A percentile compares a stretch with the other conserved stretches of the same genome.
These are phyloP conservation scores for Hypolimnas misippus DNA, from an alignment of 2,888 invertebrate genomes.

Conservation along the genomic window DNA sequence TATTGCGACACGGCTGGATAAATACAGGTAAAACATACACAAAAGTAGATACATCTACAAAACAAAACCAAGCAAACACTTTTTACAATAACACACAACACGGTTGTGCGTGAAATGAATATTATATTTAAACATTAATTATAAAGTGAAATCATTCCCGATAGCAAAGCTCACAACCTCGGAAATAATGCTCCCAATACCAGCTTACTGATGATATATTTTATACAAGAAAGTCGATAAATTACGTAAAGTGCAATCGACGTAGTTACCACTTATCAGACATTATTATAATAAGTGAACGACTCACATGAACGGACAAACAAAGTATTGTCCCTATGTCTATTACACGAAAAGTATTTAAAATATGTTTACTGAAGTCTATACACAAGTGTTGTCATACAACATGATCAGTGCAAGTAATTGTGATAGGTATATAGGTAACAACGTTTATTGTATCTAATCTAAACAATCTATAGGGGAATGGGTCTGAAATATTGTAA, in stretches of 20 bases:
- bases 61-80: conserved; percentile 77
- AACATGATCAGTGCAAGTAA: conserved; percentile 47
- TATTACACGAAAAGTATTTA: conserved; percentile 36
- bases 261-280: conserved; percentile 41
- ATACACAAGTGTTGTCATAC: conserved; percentile 34
- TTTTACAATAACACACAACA: conserved; percentile 77
- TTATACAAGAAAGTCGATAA: conserved; percentile 65
- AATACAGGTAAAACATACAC: conserved; percentile 72
- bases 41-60: conserved; percentile 73
- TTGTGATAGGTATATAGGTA: conserved; percentile 66
- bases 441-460: conserved; percentile 44
- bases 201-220: conserved; percentile 75
- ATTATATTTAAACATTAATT: conserved; percentile 66
- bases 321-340: conserved; percentile 30
- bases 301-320: conserved; percentile 32
- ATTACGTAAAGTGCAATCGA: conserved; percentile 59
- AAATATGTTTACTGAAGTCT: conserved; percentile 29
- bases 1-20: conserved; percentile 75
- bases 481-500: conserved; percentile 8
- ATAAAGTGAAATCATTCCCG: conserved; percentile 80
- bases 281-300: conserved; percentile 24
- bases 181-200: conserved; percentile 84
- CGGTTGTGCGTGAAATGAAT: conserved; percentile 76
- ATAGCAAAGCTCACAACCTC: conserved; percentile 81
- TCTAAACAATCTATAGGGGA: conserved; percentile 32